Conservation (phyloP, 2,888 invertebrate species). For the Euzophera pinguis region DNA sequence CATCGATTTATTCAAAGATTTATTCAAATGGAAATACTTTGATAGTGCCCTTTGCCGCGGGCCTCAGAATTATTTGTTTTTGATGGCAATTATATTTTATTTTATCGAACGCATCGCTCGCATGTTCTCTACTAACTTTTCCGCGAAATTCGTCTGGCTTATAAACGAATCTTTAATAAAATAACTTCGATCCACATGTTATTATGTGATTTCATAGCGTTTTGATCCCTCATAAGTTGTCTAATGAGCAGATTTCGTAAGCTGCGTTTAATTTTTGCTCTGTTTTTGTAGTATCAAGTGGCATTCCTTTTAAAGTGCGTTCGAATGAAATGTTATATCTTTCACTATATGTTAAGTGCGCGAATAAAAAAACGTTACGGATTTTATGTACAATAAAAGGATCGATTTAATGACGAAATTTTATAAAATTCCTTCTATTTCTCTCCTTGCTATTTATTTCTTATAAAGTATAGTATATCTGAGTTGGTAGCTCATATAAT, state of each 20-base stretch:
- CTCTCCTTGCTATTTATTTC: too few relatives aligned
- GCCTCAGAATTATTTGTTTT: constrained; percentile 74
- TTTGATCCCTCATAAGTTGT: constrained; percentile 8
- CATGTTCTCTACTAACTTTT: constrained; percentile 62
- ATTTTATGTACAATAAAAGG: too few relatives aligned
- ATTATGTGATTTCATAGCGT: constrained; percentile 40
- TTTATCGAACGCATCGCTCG: constrained; percentile 63
- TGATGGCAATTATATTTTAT: constrained; percentile 79
- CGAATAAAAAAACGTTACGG: too few relatives aligned
- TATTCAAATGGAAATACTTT: constrained; percentile 76
- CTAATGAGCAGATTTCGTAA: constrained; percentile 15
- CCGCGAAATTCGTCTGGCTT: constrained; percentile 66
- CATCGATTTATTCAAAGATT: constrained; percentile 80
- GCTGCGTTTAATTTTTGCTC: constrained; percentile 29
- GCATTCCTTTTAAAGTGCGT: background rate
- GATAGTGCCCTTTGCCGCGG: constrained; percentile 67
- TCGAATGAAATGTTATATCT: background rate
- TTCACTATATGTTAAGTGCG: background rate
- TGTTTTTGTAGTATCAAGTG: constrained; percentile 18
- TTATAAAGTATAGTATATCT: too few relatives aligned
- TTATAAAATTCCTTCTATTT: too few relatives aligned
- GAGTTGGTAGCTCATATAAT: too few relatives aligned
- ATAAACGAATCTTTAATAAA: constrained; percentile 16
- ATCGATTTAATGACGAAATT: too few relatives aligned
- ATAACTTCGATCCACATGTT: constrained; percentile 30